Evolutionary conservation across 2,888 invertebrate genomes (phyloP), one percentile per base, ranked within the genome.

Genomic region (Pollenia labialis): DNA sequence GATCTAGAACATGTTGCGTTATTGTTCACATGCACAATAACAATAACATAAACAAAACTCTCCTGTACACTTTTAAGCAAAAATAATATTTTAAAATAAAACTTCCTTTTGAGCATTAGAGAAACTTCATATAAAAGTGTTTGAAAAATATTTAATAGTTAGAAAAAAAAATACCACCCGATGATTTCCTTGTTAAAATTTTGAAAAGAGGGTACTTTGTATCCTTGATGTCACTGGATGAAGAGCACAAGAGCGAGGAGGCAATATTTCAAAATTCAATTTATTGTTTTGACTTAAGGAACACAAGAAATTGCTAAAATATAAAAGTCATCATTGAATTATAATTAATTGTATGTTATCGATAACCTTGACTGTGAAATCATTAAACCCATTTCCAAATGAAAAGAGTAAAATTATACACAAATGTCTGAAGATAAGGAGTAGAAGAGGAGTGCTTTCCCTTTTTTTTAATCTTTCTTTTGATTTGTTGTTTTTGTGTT

Each of bases 321-420:
- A 32, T 84, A 81, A 74, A 81, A 84, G 66, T 87, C 84, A 87
- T 81, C 84, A 81, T 87, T 84, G 84, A 81, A 87, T 87, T 77
- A 84, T 87, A 87, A 87, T 87, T 87, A 87, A 87, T 87, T 81
- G 81, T 87, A 87, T 60, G 87, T 84, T 87, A 87, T 87, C 84
- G 87, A 87, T 84, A 84, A 87, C 87, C 84, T 87, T 84, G 84
- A 84, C 87, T 87, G 74, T 74, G 64, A 84, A 87, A 81, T 74
- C 68, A 81, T 77, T 84, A 82, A 75, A 71, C 16, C 56, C 56
- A 56, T 32, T 12, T 12, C n/a, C 16, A 50, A 50, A 60, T 11
- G 7, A 62, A 81, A 85, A 74, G 77, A 81, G 81, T 66, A 60
- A 64, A 56, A 58, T 54, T 50, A 44, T 18, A 23, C 46, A 71